Evolutionary conservation across 1,140 invertebrate genomes (phyloP), one percentile per base, ranked within the genome.

Genomic region (Drosophila varians): DNA sequence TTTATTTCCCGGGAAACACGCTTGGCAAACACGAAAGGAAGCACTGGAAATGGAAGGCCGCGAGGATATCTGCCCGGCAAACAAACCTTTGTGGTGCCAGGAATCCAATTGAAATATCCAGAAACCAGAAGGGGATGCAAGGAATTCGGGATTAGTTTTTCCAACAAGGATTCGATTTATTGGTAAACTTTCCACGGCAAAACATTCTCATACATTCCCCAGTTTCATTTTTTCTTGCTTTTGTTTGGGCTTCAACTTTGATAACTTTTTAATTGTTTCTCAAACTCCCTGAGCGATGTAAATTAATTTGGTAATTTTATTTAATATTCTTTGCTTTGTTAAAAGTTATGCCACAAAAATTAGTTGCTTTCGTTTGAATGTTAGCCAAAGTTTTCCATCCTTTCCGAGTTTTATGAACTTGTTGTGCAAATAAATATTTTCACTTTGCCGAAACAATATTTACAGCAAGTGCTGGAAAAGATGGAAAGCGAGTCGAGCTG

Each of bases 291-390:
- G 42, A 14, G 66, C 23, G 19, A 51, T 52, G 34, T 53, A 61
- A 61, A 61, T 71, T 71, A 72, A 72, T 72, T 71, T 52, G 36
- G 31, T 72, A 72, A 72, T 61, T 72, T 47, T 71, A 53, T 72
- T 72, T 72, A 43, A 72, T 72, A 71, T 71, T 58, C 26, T 26
- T 25, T 12, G 0, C n/a, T 11, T 18, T 45, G 11, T 9, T 3
- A 14, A 21, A 47, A 47, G 40, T 64, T 64, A 14, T 23, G 48
- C 61, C 49, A 7, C 40, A 47, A 66, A 36, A 66, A 69, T 54
- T 31, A 31, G 18, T 21, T 65, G 45, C 64, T 65, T 68, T 68
- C 14, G 46, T 38, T 31, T 28, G 21, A 53, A 45, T 54, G 36
- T 28, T 49, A 12, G 14, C 4, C 36, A 62, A 62, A 72, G 49